Evolutionary conservation across 2,113 vertebrate genomes (phyloP).

Genomic region (Butorides virescens): DNA sequence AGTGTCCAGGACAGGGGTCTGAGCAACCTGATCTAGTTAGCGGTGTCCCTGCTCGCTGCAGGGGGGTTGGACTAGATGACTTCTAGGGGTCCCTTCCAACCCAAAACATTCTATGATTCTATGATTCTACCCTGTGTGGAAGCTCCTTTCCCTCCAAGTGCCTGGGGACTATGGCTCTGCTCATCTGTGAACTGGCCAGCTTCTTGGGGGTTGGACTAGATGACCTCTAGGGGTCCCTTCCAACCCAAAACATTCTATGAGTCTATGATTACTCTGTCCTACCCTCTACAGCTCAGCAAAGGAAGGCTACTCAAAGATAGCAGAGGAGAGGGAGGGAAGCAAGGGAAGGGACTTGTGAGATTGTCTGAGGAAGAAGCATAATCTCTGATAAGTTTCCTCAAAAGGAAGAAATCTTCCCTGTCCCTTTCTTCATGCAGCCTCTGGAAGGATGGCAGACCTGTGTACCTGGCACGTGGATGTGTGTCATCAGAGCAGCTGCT

Average conservation of each 20-base stretch:
- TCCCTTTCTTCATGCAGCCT: not conserved
- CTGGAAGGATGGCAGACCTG: not conserved
- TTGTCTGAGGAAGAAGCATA: not conserved
- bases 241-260: too few species aligned
- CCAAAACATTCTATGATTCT: too few species aligned
- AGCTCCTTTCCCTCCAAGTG: not conserved
- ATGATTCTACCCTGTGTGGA: not conserved
- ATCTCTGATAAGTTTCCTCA: not conserved
- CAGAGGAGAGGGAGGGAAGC: not conserved
- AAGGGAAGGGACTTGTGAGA: not conserved
- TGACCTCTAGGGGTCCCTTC: too few species aligned
- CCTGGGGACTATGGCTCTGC: not conserved
- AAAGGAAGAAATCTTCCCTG: not conserved
- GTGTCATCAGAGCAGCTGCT: not conserved
- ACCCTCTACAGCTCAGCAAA: not conserved
- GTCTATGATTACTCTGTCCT: not conserved
- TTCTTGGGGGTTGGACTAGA: not conserved
- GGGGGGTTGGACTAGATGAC: too few species aligned
- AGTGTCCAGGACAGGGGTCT: not conserved
- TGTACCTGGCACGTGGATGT: not conserved
- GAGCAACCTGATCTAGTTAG: too few species aligned
- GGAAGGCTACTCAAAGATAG: not conserved
- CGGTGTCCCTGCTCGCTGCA: too few species aligned
- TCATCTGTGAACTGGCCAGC: not conserved
- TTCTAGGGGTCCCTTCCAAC: too few species aligned